Conservation (phyloP, 2,797 vertebrate genomes). For the Diplodus sargus region DNA sequence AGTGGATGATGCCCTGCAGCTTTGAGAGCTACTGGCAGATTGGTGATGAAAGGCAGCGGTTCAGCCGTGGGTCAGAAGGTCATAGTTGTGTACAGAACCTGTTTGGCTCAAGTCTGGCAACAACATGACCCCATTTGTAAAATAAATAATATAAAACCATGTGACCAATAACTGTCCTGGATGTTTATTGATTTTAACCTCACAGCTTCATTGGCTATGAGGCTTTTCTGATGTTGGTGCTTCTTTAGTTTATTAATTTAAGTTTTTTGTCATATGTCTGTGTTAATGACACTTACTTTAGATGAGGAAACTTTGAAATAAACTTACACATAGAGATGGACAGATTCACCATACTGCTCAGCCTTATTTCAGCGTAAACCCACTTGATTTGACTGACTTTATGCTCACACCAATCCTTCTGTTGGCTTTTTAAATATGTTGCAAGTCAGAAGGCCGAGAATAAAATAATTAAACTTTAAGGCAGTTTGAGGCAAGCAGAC, state of each 20-base stretch:
- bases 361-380: background rate
- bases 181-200: slow-evolving; percentile 3
- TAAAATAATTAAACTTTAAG: slow-evolving; percentile 19
- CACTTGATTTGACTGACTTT: background rate
- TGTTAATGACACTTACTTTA: background rate
- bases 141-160: slow-evolving; percentile 23
- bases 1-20: background rate
- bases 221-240: slow-evolving; percentile 6
- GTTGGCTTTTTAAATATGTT: background rate
- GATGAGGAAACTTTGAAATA: background rate
- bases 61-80: background rate
- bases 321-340: no score
- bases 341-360: background rate
- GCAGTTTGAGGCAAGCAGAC: background rate
- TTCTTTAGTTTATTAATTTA: background rate
- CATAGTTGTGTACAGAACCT: no score
- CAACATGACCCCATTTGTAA: slow-evolving; percentile 4
- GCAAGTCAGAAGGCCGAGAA: background rate
- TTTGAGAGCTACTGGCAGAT: background rate
- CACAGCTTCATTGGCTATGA: background rate
- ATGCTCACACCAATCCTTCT: background rate
- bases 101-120: background rate
- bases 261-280: background rate
- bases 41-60: background rate
- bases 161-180: background rate